Conservation (phyloP, 1,140 invertebrate genomes). For the Orussus abietinus region DNA sequence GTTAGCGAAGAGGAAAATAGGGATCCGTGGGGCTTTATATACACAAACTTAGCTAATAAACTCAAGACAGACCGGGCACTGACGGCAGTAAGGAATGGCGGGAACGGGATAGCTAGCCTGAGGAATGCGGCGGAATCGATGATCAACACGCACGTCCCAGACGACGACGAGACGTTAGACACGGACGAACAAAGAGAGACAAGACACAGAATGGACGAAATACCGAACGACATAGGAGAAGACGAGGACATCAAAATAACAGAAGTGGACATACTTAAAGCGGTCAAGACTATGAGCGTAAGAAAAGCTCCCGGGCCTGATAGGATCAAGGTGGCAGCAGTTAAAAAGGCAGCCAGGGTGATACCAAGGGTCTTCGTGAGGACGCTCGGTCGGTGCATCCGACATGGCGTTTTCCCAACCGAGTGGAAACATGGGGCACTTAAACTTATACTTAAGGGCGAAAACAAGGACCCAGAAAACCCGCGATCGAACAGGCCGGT, state of each 20-base stretch:
- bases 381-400: slow-evolving; percentile 25
- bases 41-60: slow-evolving; percentile 13
- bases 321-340: slow-evolving; percentile 19
- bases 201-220: not conserved
- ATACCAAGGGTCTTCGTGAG: slow-evolving; percentile 11
- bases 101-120: not conserved
- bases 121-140: not conserved
- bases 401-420: slow-evolving; percentile 30
- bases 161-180: not conserved
- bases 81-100: not conserved
- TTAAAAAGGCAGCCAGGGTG: slow-evolving; percentile 16
- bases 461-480: slow-evolving; percentile 30
- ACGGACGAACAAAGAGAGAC: not conserved
- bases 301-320: slow-evolving; percentile 35
- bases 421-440: slow-evolving; percentile 42
- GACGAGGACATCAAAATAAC: too few species aligned
- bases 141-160: slow-evolving; percentile 1
- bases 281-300: not conserved
- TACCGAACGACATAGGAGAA: too few species aligned
- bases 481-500: slow-evolving; percentile 42
- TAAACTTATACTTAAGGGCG: slow-evolving; percentile 31
- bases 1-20: slow-evolving; percentile 17
- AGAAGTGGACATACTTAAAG: not conserved
- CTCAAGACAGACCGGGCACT: not conserved
- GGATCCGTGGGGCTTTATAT: slow-evolving; percentile 13